phyloP scores from a whole-genome alignment of 2,797 vertebrate species.

The Labroides dimidiatus region DNA sequence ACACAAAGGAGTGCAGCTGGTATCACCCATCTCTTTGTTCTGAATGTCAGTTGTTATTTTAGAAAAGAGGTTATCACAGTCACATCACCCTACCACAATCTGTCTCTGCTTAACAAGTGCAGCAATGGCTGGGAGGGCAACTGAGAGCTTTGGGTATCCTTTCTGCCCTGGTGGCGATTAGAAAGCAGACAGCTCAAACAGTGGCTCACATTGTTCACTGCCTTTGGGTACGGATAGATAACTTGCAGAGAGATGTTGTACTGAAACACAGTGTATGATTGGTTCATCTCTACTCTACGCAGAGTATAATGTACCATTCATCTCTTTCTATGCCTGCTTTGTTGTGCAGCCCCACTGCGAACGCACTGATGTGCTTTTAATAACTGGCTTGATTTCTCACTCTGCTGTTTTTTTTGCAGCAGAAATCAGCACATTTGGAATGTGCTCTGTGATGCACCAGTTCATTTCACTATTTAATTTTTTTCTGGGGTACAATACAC shows the following conservation, averaged over 20 bases:
- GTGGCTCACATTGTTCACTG: constrained; percentile 23
- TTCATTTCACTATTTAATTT: constrained; percentile 58
- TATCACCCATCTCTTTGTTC: constrained; percentile 54
- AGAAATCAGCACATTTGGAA: constrained; percentile 47
- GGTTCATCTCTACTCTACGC: constrained; percentile 25
- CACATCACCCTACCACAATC: constrained; percentile 48
- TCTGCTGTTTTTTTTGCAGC: constrained; percentile 39
- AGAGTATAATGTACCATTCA: constrained; percentile 1
- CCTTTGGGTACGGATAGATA: constrained; percentile 8
- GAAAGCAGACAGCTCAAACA: constrained; percentile 51
- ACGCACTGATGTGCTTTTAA: constrained; percentile 55
- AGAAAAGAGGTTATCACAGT: constrained; percentile 50
- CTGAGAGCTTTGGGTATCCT: constrained; percentile 38
- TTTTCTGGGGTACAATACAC: constrained; percentile 50
- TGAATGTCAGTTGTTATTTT: constrained; percentile 57
- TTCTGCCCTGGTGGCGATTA: constrained; percentile 45
- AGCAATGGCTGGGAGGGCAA: constrained; percentile 22
- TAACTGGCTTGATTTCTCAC: constrained; percentile 51
- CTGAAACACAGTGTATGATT: constrained; percentile 34
- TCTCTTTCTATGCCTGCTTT: constrained; percentile 22
- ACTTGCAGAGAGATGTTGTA: constrained; percentile 14
- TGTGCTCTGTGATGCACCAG: constrained; percentile 20
- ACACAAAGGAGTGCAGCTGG: constrained; percentile 31
- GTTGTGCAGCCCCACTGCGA: constrained; percentile 27
- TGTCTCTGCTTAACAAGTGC: constrained; percentile 43